Evolutionary conservation across 2,888 invertebrate species (phyloP).

Genomic region (Ormyrus rosae): DNA sequence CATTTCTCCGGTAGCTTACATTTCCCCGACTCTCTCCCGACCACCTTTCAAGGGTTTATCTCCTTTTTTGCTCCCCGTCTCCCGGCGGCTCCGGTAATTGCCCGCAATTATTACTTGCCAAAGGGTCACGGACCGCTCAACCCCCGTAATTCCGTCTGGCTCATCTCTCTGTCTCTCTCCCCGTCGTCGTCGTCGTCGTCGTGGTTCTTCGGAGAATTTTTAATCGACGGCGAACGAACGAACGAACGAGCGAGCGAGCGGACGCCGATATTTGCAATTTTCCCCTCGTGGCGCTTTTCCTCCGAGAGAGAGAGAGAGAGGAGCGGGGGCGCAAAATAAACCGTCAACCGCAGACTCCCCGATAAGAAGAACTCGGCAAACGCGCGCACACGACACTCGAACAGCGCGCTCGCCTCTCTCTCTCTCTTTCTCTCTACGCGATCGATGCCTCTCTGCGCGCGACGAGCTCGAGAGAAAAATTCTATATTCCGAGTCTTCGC

Average conservation of each 20-base stretch:
- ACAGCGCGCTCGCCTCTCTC: conserved; percentile 4
- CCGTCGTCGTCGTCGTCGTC: not conserved
- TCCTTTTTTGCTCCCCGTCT: conserved; percentile 52
- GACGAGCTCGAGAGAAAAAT: conserved; percentile 31
- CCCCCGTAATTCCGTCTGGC: conserved; percentile 44
- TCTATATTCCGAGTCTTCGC: conserved; percentile 34
- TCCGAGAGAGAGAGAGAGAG: conserved; percentile 29
- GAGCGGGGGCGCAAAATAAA: conserved; percentile 47
- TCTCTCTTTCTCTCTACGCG: conserved; percentile 41
- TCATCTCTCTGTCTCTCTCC: conserved; percentile 16
- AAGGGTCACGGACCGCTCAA: conserved; percentile 65
- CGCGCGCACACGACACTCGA: conserved; percentile 29
- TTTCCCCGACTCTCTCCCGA: not conserved
- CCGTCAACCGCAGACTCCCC: conserved; percentile 51
- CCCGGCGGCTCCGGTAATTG: conserved; percentile 69
- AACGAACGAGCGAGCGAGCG: conserved; percentile 47
- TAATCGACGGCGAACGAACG: conserved; percentile 58
- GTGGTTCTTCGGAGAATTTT: conserved; percentile 62
- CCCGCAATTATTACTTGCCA: conserved; percentile 69
- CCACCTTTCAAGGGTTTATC: conserved; percentile 21
- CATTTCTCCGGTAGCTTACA: not conserved
- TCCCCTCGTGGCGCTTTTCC: conserved; percentile 59
- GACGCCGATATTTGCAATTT: conserved; percentile 63
- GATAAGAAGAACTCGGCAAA: conserved; percentile 7
- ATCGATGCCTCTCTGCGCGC: conserved; percentile 27